These are phyloP conservation scores for Gortyna flavago DNA, from an alignment of 2,888 invertebrate genomes.

Conservation along the genomic window DNA sequence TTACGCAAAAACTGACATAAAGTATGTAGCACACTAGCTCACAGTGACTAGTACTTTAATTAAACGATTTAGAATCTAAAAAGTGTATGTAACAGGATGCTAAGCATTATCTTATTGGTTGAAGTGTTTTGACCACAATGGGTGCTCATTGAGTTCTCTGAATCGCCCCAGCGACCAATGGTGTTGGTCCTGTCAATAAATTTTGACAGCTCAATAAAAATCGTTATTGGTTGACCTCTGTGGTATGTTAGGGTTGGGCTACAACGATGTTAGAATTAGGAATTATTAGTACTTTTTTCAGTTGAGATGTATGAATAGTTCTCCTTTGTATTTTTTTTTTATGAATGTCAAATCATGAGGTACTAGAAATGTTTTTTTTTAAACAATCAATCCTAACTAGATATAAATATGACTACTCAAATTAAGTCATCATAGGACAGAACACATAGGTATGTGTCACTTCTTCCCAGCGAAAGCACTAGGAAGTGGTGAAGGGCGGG, in stretches of 20 bases:
- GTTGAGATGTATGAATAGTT: too few relatives aligned
- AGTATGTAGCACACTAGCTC: conserved; percentile 33
- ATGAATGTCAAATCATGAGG: neutral
- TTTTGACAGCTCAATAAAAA: conserved; percentile 71
- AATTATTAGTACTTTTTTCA: neutral
- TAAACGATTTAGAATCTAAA: conserved; percentile 77
- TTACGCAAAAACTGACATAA: conserved; percentile 28
- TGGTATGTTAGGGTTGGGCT: conserved; percentile 56
- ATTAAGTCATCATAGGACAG: neutral
- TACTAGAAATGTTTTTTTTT: neutral
- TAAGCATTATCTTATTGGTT: conserved; percentile 68
- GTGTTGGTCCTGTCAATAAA: conserved; percentile 67
- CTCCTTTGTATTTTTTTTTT: neutral
- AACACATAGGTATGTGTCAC: too few relatives aligned
- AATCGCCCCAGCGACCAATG: conserved; percentile 65
- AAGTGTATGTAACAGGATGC: conserved; percentile 73
- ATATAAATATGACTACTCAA: neutral
- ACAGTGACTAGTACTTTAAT: conserved; percentile 68
- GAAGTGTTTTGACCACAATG: conserved; percentile 66
- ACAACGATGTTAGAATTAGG: conserved; percentile 33
- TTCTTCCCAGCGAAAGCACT: too few relatives aligned
- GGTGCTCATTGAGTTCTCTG: conserved; percentile 63
- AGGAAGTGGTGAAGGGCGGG: too few relatives aligned
- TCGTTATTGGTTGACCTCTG: conserved; percentile 62
- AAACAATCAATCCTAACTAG: neutral